Evolutionary conservation across 1,140 invertebrate species (phyloP), one percentile per base, ranked within the genome.

Genomic region (Bombus picipes): DNA sequence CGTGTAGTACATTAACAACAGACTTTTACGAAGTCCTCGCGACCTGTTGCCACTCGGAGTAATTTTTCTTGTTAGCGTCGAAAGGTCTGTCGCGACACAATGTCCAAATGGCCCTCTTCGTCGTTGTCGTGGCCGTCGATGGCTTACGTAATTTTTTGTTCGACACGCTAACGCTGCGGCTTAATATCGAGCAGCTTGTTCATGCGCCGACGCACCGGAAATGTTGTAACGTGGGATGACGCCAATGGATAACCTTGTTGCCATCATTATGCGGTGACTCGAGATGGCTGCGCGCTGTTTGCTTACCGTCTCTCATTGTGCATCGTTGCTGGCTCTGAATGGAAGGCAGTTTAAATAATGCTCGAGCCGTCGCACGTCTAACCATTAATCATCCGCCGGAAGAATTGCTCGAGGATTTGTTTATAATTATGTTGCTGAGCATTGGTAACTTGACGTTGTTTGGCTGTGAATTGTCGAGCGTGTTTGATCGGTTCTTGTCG

Each of bases 161-260:
- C 34, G 32, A 15, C 41, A 34, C n/a, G 43, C n/a, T 47, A 68
- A 13, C 25, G 15, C 4, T 13, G 25, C 32, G 28, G n/a, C 28
- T 78, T 37, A 77, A 83, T 89, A 81, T 88, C 75, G 87, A 78
- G 74, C 75, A 82, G 70, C 41, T 32, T 59, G 53, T 82, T 43
- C 41, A 13, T 73, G 53, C 65, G 57, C 57, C 74, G 68, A 34
- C 53, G 65, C 73, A 68, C 77, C 87, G 88, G 89, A 90, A 90
- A 65, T 89, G 89, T 85, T 82, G 85, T 90, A 87, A 90, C 86
- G 53, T 57, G 32, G 77, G 68, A 87, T 90, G 88, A 85, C 89
- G 66, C 87, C 79, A 76, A 81, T 83, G 73, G 62, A 81, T 81
- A 84, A 76, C 83, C 88, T 90, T 89, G 91, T 86, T 81, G 77